These are phyloP conservation scores for Bradysia coprophila DNA, from an alignment of 1,140 invertebrate genomes.

Conservation along the genomic window DNA sequence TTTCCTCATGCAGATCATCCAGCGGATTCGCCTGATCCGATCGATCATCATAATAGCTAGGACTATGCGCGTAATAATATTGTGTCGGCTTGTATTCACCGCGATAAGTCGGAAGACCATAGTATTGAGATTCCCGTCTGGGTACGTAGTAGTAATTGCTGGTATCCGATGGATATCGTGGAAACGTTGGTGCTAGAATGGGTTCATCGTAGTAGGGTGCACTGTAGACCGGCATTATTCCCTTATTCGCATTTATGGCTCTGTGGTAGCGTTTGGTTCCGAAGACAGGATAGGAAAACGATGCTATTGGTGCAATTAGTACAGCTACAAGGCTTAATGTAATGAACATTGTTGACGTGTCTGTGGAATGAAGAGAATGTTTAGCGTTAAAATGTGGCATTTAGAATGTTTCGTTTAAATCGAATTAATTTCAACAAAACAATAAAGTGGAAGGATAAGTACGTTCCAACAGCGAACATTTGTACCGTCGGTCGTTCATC, in stretches of 20 bases:
- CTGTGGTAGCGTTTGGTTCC: not conserved
- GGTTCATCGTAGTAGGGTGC: not conserved
- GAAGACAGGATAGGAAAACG: not conserved
- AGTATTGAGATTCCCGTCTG: conserved; percentile 2
- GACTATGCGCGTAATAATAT: conserved; percentile 5
- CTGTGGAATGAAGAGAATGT: too few relatives aligned
- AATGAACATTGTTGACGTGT: too few relatives aligned
- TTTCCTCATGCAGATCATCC: conserved; percentile 6
- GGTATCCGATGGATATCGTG: not conserved
- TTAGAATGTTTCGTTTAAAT: too few relatives aligned
- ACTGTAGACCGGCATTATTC: not conserved
- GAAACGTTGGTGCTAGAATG: not conserved
- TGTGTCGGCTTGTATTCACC: conserved; percentile 6
- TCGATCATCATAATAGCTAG: conserved; percentile 13
- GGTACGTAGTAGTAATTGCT: conserved; percentile 5
- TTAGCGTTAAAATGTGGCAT: too few relatives aligned
- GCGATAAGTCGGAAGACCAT: conserved; percentile 6
- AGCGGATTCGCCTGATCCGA: conserved; percentile 10
- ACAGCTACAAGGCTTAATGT: not conserved
- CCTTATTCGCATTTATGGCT: not conserved
- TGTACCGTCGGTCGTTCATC: too few relatives aligned
- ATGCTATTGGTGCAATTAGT: not conserved
- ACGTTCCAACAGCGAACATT: too few relatives aligned
- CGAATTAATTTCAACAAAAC: too few relatives aligned
- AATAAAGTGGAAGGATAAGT: too few relatives aligned